Percentiles rank a stretch among this genome's conserved stretches.
Evolutionary conservation across 2,797 vertebrate species (phyloP).

Genomic region (Onychomys leucogaster): DNA sequence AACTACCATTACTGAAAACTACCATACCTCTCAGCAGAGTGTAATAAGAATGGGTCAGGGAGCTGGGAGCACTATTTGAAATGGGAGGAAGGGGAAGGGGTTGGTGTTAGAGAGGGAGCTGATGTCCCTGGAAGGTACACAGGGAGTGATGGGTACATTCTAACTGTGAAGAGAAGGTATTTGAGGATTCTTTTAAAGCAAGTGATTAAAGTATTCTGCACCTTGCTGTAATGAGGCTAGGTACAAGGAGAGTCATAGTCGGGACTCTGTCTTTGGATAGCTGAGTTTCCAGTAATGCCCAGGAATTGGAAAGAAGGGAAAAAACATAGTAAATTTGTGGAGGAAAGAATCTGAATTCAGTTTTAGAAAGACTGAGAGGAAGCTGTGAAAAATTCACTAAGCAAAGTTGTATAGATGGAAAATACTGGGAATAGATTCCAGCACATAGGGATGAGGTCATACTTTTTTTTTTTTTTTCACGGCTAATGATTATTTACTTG

Average conservation of each 20-base stretch:
- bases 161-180: not conserved
- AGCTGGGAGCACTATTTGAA: not conserved
- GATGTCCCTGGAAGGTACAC: not conserved
- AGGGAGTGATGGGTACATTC: not conserved
- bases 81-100: fast-evolving
- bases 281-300: not conserved
- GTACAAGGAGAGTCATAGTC: not conserved
- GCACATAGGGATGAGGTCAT: not conserved
- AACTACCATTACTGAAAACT: not conserved
- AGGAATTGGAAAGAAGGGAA: not conserved
- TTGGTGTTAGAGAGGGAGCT: not conserved
- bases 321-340: not conserved
- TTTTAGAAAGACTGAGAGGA: not conserved
- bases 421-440: not conserved
- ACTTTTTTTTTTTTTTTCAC: not conserved
- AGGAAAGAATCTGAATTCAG: not conserved
- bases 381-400: not conserved
- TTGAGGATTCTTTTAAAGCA: not conserved
- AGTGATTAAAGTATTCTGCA: not conserved
- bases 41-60: not conserved
- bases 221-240: not conserved
- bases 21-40: not conserved
- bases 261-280: not conserved
- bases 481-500: not conserved
- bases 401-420: not conserved